Evolutionary conservation across 2,113 vertebrate genomes (phyloP).

Genomic region (Oreocharis arfaki): DNA sequence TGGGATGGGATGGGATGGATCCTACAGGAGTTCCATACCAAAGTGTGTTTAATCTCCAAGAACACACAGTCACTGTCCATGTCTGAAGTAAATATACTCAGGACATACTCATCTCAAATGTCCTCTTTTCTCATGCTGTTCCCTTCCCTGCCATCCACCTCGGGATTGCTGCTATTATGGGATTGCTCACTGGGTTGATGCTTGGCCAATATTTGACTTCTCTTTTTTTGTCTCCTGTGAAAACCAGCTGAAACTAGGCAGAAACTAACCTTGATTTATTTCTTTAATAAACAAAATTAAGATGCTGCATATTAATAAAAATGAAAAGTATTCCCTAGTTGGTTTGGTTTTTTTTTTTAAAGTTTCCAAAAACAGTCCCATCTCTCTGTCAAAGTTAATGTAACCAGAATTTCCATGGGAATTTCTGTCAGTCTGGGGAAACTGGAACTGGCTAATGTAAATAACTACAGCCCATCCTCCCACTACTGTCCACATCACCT

Average conservation of each 20-base stretch:
- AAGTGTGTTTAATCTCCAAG: not conserved
- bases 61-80: not conserved
- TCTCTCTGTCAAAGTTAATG: constrained; percentile 64
- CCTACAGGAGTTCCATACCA: not conserved
- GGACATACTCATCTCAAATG: not conserved
- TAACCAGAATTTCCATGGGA: constrained; percentile 58
- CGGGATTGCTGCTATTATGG: not conserved
- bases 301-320: constrained; percentile 51
- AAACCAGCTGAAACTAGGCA: constrained; percentile 43
- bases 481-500: constrained; percentile 13
- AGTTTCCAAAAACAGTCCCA: constrained; percentile 48
- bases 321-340: constrained; percentile 44
- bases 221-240: constrained; percentile 41
- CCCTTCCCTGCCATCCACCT: not conserved
- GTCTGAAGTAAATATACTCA: not conserved
- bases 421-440: constrained; percentile 41
- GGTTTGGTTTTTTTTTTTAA: not conserved
- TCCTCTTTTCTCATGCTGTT: not conserved
- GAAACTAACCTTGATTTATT: constrained; percentile 62
- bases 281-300: constrained; percentile 62
- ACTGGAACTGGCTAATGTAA: constrained; percentile 20
- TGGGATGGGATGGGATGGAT: not conserved
- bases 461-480: constrained; percentile 17
- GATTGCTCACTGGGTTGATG: not conserved
- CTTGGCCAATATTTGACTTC: constrained; percentile 24